phyloP scores from a whole-genome alignment of 2,113 vertebrate species.

The Diglossa brunneiventris region DNA sequence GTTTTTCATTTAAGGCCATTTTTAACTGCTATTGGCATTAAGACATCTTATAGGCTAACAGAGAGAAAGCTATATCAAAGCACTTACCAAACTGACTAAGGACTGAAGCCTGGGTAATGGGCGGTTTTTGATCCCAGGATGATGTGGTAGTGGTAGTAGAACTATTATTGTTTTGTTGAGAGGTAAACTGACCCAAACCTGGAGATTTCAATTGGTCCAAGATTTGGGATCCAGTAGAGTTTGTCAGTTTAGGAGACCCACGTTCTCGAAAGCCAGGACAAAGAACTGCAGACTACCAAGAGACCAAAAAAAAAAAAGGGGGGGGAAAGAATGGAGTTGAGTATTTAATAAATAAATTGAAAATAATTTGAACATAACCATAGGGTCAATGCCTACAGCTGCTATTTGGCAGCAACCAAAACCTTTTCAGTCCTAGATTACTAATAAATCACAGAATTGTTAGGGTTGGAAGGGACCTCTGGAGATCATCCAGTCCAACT shows the following conservation, averaged over 20 bases:
- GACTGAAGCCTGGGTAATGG: slow-evolving; percentile 72
- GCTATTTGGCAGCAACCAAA: neutral
- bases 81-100: slow-evolving; percentile 87
- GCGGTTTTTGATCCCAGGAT: slow-evolving; percentile 79
- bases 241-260: slow-evolving; percentile 76
- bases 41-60: neutral
- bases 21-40: neutral
- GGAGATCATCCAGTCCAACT: too few species aligned
- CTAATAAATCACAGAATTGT: neutral
- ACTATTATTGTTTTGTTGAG: slow-evolving; percentile 70
- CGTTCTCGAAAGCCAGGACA: slow-evolving; percentile 86
- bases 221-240: slow-evolving; percentile 78
- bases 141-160: slow-evolving; percentile 48
- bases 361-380: neutral
- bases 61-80: neutral
- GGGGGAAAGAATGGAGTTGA: neutral
- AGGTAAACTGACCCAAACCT: slow-evolving; percentile 77
- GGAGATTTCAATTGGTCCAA: slow-evolving; percentile 83
- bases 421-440: neutral
- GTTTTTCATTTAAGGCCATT: neutral
- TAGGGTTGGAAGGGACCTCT: too few species aligned
- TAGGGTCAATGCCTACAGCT: neutral
- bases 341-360: neutral
- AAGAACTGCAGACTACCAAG: too few species aligned
- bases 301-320: neutral